phyloP scores from a whole-genome alignment of 2,797 vertebrate species.

The Artibeus lituratus region DNA sequence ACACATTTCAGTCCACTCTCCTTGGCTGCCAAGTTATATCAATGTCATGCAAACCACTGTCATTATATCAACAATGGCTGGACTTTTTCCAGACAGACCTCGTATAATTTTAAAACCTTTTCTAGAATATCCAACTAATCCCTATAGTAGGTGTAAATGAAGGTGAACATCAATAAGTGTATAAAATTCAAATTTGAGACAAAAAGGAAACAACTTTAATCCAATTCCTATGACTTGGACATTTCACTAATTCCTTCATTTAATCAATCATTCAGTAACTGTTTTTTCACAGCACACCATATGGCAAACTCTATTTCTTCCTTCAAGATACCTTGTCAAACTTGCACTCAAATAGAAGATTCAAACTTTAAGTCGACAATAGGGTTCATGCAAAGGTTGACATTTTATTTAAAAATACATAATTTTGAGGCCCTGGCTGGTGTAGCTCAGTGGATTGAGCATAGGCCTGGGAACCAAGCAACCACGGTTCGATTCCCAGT shows the following conservation, averaged over 20 bases:
- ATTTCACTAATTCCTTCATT: neutral
- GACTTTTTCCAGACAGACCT: neutral
- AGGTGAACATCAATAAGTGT: neutral
- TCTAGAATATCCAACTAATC: neutral
- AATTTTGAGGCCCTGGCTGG: too few relatives aligned
- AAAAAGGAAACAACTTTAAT: neutral
- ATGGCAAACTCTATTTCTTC: neutral
- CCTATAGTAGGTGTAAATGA: neutral
- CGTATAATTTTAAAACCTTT: neutral
- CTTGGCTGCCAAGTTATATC: neutral
- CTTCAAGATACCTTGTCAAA: neutral
- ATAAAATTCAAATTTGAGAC: neutral
- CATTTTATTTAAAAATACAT: neutral
- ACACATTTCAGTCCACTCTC: neutral
- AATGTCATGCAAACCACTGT: neutral
- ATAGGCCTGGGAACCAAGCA: too few relatives aligned
- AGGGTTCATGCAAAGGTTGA: neutral
- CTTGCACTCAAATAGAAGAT: neutral
- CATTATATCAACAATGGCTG: neutral
- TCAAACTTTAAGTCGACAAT: neutral
- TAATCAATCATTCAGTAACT: neutral
- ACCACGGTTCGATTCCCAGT: too few relatives aligned
- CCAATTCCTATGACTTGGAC: neutral
- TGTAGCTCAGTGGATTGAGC: too few relatives aligned
- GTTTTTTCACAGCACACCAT: neutral